Percentiles rank a stretch among this genome's conserved stretches.
Conservation (phyloP, 2,113 vertebrate genomes). For the Ondatra zibethicus region DNA sequence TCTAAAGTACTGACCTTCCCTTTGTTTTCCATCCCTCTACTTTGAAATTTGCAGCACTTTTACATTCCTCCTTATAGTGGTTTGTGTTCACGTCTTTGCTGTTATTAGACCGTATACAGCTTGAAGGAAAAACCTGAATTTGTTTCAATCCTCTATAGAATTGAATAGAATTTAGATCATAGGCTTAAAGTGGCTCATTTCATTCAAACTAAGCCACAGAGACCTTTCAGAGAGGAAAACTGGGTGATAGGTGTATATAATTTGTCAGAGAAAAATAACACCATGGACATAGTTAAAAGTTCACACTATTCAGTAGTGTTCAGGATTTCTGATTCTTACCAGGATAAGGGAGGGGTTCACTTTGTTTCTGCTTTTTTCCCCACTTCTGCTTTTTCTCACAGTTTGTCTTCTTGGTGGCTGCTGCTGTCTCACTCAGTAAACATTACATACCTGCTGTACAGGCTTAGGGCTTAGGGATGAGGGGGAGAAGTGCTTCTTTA, state of each 20-base stretch:
- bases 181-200: not conserved
- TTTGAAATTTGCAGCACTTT: not conserved
- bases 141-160: slow-evolving; percentile 39
- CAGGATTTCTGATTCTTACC: slow-evolving; percentile 31
- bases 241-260: not conserved
- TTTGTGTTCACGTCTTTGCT: slow-evolving; percentile 49
- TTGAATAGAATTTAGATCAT: not conserved
- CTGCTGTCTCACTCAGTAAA: not conserved
- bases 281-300: not conserved
- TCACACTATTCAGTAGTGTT: not conserved
- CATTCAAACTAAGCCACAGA: slow-evolving; percentile 37
- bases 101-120: not conserved
- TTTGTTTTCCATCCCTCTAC: slow-evolving; percentile 19
- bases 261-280: slow-evolving; percentile 11
- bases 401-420: not conserved
- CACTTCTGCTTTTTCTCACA: slow-evolving; percentile 12
- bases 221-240: not conserved
- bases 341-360: not conserved
- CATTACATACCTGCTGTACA: not conserved
- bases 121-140: slow-evolving; percentile 43
- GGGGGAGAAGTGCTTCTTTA: not conserved
- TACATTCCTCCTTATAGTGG: slow-evolving; percentile 14
- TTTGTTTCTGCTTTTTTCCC: slow-evolving; percentile 53
- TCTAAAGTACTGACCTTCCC: slow-evolving; percentile 32
- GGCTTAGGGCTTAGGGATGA: not conserved